Conservation (phyloP, 1,140 invertebrate genomes). For the Maconellicoccus hirsutus region DNA sequence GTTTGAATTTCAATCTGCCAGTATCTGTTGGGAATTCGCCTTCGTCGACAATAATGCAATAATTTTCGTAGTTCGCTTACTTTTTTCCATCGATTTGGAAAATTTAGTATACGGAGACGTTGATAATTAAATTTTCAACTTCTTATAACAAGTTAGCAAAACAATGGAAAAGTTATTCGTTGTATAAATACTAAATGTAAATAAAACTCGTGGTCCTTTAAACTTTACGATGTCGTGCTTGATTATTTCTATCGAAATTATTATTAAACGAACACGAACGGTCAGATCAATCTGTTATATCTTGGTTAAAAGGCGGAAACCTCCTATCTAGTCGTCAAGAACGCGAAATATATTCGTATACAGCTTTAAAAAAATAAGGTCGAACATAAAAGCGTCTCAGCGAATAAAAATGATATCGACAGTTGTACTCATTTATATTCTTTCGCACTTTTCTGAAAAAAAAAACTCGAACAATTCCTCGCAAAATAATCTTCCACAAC, state of each 20-base stretch:
- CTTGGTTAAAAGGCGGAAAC: too few species aligned
- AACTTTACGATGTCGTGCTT: not conserved
- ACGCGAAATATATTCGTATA: too few species aligned
- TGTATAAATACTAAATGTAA: constrained; percentile 6
- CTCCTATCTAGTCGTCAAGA: too few species aligned
- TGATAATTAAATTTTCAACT: constrained; percentile 10
- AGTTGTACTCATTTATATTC: too few species aligned
- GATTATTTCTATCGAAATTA: not conserved
- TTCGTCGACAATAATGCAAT: not conserved
- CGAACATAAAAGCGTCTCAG: too few species aligned
- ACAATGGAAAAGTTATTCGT: constrained; percentile 9
- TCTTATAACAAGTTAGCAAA: not conserved
- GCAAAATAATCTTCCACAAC: too few species aligned
- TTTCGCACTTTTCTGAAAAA: too few species aligned
- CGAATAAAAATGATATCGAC: too few species aligned
- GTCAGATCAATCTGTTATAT: too few species aligned
- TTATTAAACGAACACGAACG: not conserved
- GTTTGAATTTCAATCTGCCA: constrained; percentile 9
- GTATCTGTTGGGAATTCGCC: not conserved
- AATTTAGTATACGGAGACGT: not conserved
- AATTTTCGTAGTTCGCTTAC: not conserved
- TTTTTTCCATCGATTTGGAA: constrained; percentile 7
- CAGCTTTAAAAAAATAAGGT: too few species aligned
- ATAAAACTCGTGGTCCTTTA: not conserved
- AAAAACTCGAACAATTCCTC: too few species aligned